These are phyloP conservation scores for Ianthella basta DNA, from an alignment of 37 sponge, comb jelly and placozoan species.

Conservation along the genomic window DNA sequence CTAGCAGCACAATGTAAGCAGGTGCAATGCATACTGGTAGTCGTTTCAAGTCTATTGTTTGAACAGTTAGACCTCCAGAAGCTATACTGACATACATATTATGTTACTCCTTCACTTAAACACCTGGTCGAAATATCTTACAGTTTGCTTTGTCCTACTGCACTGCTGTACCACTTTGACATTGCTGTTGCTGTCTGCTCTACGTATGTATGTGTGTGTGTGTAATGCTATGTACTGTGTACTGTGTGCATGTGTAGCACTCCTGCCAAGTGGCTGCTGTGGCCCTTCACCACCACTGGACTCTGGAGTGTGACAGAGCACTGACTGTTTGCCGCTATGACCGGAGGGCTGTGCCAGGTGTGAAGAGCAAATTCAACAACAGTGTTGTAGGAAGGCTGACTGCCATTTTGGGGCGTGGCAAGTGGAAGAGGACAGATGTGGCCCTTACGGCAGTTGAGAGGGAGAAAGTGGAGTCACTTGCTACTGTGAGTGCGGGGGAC, in stretches of 20 bases:
- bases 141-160: too few species aligned
- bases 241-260: neutral
- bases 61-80: too few species aligned
- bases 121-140: too few species aligned
- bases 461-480: slow-evolving; percentile 55
- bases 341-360: slow-evolving; percentile 61
- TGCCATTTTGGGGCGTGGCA: slow-evolving; percentile 41
- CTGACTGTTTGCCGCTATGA: slow-evolving; percentile 62
- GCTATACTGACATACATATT: too few species aligned
- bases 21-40: too few species aligned
- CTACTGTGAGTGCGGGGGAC: slow-evolving; percentile 28
- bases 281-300: slow-evolving; percentile 81
- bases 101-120: too few species aligned
- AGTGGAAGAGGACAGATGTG: slow-evolving; percentile 54
- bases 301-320: slow-evolving; percentile 77
- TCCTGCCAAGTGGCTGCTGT: slow-evolving; percentile 72
- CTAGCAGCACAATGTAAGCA: too few species aligned
- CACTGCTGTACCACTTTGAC: too few species aligned
- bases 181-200: slow-evolving; percentile 34
- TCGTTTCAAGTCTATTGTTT: too few species aligned
- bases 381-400: slow-evolving; percentile 49
- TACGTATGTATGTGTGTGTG: neutral
- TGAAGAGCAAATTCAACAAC: slow-evolving; percentile 52
- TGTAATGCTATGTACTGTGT: slow-evolving; percentile 18
- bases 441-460: slow-evolving; percentile 29